Evolutionary conservation across 2,797 vertebrate species (phyloP), one percentile per base, ranked within the genome.

Genomic region (Siniperca undulata): DNA sequence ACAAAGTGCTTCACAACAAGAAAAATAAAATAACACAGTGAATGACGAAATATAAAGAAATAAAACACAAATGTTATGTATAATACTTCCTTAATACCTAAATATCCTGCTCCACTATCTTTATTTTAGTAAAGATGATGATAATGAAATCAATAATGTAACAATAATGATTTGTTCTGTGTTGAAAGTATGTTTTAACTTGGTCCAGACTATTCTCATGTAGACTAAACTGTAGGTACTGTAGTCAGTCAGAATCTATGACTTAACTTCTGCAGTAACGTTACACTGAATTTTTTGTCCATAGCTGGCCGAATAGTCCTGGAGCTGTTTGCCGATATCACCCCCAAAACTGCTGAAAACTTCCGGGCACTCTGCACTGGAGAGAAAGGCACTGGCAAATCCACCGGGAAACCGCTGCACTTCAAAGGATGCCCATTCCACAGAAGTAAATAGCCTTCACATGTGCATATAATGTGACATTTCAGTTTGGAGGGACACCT

Each of bases 341-440:
- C 97, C 70, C 97, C 99, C 20, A 99, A 97, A 95, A 99, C 98
- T 5, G 98, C 97, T 7, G 98, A 99, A 87, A 99, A 99, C 92
- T 99, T 99, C 88, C 96, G 97, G 83, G 98, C 97, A 0, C 93
- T 99, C 22, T 99, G 98, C 94, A 99, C 98, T 0, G 98, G 98
- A 52, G 98, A 99, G 92, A 99, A 99, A 86, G 98, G 97, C 81
- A 93, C 65, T 3, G 98, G 98, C 9, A 65, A 94, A 68, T 95
- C 96, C 1, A 99, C 98, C 3, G 97, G 97, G 73, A 99, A 99
- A 76, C 96, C 97, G 10, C 96, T 99, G 75, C 97, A 99, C 93
- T 99, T 97, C 89, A 99, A 97, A 95, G 98, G 97, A 94, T 99
- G 98, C 77, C 98, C 97, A 10, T 99, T 99, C 83, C 98, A 99